Evolutionary conservation across 23 tunicate species (phyloP).

Genomic region (Pegea sp.): DNA sequence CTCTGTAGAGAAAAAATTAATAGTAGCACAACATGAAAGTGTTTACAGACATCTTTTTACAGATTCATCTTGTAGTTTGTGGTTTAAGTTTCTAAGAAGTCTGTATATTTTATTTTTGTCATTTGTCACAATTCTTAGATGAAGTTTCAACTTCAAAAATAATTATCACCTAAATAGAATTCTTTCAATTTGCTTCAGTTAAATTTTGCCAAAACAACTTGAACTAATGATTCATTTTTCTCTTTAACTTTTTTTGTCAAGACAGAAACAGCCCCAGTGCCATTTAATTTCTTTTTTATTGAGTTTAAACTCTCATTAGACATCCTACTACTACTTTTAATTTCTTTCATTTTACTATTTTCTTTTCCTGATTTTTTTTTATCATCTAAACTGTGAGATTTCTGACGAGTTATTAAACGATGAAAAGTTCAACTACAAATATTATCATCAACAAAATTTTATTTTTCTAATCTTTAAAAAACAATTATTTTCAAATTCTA

Average conservation of each 20-base stretch:
- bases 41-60: too few relatives aligned
- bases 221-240: background rate
- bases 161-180: too few relatives aligned
- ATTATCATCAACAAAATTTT: background rate
- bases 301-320: too few relatives aligned
- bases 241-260: background rate
- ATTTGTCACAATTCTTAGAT: too few relatives aligned
- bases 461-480: background rate
- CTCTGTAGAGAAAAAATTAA: too few relatives aligned
- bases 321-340: background rate
- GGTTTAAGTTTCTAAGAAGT: too few relatives aligned
- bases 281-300: too few relatives aligned
- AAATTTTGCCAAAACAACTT: background rate
- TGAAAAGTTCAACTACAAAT: background rate
- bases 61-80: too few relatives aligned
- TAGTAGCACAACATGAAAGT: too few relatives aligned
- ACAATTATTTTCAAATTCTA: background rate
- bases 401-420: background rate
- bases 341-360: background rate
- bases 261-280: background rate
- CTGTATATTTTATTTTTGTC: too few relatives aligned
- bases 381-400: background rate
- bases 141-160: too few relatives aligned
- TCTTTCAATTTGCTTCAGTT: background rate
- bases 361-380: background rate